phyloP scores from a whole-genome alignment of 2,113 vertebrate species.

The Mustela lutreola region DNA sequence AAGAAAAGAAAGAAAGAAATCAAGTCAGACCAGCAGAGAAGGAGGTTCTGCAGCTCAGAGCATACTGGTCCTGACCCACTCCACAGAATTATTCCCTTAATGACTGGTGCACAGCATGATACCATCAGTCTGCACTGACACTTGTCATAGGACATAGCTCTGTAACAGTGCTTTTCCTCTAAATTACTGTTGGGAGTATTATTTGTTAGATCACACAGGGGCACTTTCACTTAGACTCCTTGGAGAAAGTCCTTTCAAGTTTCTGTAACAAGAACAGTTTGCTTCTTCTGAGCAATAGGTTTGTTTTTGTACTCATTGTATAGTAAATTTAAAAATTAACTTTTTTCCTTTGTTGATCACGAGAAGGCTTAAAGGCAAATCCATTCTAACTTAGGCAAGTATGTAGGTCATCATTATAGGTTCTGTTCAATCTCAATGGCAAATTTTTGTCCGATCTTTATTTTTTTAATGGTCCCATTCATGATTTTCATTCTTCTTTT shows the following conservation, averaged over 20 bases:
- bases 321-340: neutral
- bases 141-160: neutral
- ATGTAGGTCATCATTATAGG: neutral
- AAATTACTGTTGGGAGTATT: neutral
- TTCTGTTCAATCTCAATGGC: neutral
- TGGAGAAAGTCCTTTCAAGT: neutral
- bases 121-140: neutral
- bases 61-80: neutral
- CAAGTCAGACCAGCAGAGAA: neutral
- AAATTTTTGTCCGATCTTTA: neutral
- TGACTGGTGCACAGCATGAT: neutral
- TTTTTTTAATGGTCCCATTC: neutral
- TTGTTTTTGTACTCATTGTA: constrained; percentile 28
- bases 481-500: constrained; percentile 26
- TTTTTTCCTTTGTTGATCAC: neutral
- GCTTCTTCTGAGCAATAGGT: neutral
- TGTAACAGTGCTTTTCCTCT: neutral
- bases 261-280: constrained; percentile 41
- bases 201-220: neutral
- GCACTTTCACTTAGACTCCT: neutral
- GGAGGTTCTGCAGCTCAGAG: neutral
- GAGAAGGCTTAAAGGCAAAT: neutral
- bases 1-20: neutral
- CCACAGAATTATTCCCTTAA: neutral
- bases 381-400: neutral